Evolutionary conservation across 2,888 invertebrate species (phyloP), one percentile per base, ranked within the genome.

Genomic region (Nemotelus pantherinus): DNA sequence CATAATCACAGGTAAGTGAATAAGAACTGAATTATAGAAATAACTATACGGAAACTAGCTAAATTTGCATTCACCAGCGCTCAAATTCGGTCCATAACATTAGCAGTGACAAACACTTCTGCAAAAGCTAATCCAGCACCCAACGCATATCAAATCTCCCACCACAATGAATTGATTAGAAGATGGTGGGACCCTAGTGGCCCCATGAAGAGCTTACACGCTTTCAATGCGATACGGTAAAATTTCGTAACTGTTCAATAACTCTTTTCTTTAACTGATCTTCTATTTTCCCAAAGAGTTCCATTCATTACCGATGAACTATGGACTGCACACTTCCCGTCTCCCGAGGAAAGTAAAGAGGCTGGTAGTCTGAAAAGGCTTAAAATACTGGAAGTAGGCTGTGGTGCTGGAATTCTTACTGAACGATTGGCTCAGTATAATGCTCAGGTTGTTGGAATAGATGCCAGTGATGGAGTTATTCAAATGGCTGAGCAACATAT

Each of bases 381-480:
- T 44, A 89, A 89, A 48, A 90, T 98, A 77, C 85, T 97, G 45
- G 98, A 98, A 89, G 92, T 97, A 76, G 98, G 98, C 0, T 97
- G 98, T 87, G 98, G 98, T 48, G 98, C 94, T 60, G 96, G 97
- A 0, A 89, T 95, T 77, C 84, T 95, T 3, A 89, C 92, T 7
- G 93, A 94, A 88, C 91, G 93, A 48, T 87, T 97, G 76, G 94
- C 95, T 0, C 90, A 93, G 82, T 87, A 97, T 44, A 96, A 96
- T 64, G 95, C 94, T 0, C 85, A 88, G 57, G 92, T 97, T 0
- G 93, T 92, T 0, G 97, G 95, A 6, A 88, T 97, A 44, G 97
- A 97, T 88, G 92, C 94, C 3, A 92, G 93, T 63, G 85, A 88
- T 55, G 91, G 93, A 58, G 88, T 94, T 45, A 92, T 97, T 76